These are phyloP conservation scores for Heliconius hermathena DNA, from an alignment of 1,140 invertebrate genomes.

Conservation along the genomic window DNA sequence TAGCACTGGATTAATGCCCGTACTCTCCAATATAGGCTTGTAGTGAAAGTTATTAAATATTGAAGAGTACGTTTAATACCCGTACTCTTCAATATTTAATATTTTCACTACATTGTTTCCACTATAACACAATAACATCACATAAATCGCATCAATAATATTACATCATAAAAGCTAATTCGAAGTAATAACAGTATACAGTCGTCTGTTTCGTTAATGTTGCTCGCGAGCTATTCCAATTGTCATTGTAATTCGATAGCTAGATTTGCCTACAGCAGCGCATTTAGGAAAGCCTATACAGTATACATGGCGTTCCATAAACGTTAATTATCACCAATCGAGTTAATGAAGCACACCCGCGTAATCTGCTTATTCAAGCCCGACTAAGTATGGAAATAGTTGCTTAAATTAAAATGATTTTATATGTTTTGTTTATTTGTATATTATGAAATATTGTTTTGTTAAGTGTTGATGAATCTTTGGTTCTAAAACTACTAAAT, in stretches of 20 bases:
- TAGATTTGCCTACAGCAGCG: neutral
- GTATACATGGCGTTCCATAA: slow-evolving; percentile 1
- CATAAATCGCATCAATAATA: neutral
- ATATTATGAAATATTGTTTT: neutral
- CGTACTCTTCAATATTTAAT: too few species aligned
- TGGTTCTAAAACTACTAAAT: too few species aligned
- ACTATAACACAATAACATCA: neutral
- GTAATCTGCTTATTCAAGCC: neutral
- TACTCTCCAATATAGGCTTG: too few species aligned
- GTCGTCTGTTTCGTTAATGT: neutral
- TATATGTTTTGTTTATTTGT: neutral
- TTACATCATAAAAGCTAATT: neutral
- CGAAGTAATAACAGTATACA: neutral
- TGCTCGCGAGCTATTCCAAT: slow-evolving; percentile 5
- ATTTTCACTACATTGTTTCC: too few species aligned
- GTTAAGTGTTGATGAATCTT: too few species aligned
- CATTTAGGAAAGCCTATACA: slow-evolving; percentile 1
- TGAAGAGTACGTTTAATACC: too few species aligned
- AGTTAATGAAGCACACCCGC: neutral
- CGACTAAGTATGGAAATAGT: neutral
- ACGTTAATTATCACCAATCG: slow-evolving; percentile 11
- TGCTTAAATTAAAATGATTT: neutral
- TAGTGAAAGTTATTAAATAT: too few species aligned
- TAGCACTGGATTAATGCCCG: too few species aligned
- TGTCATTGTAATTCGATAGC: neutral